Base-by-base conservation (phyloP, 2,113 vertebrate genomes). In the Noctilio leporinus region DNA sequence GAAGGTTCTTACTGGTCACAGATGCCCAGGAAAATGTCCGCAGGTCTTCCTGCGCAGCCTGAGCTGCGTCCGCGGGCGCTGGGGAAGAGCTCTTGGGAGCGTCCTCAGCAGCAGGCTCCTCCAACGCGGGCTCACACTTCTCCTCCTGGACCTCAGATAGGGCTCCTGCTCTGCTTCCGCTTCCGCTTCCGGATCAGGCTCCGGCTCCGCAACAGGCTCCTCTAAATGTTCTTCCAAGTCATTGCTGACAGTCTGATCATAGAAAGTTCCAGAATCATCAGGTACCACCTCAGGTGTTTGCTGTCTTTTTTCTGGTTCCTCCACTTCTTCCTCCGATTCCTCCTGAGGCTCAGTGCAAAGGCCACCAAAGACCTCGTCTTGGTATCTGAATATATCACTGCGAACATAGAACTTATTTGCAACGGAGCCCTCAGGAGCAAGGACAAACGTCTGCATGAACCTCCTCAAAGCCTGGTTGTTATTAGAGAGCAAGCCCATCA, bases 371-470 rank as follows among this genome's bases (percentile, higher is more conserved):
- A 99, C 99, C 84, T 99, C 99, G 95, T 99, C 99, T 90, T 99
- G 99, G 97, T 99, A 99, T 92, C 99, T 99, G 95, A 99, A 99
- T 97, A 99, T 99, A 59, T 99, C 99, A 0, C 99, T 99, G 97
- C 99, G 99, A 91, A 99, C 99, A 93, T 99, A 99, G 97, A 99
- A 99, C 94, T 99, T 99, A 97, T 99, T 99, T 85, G 99, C 99
- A 82, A 99, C 99, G 28, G 99, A 99, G 1, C 99, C 99, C 99
- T 99, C 99, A 0, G 99, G 99, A 0, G 99, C 99, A 45, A 99
- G 98, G 3, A 99, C 99, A 73, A 99, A 99, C 0, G 99, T 99
- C 92, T 99, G 99, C 99, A 99, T 99, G 98, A 99, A 99, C 84
- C 99, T 99, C 97, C 99, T 98, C 99, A 99, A 99, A 0, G 99